Percentiles rank a stretch among this genome's conserved stretches.
These are phyloP conservation scores for Amiota minor DNA, from an alignment of 2,888 invertebrate species.

Conservation along the genomic window DNA sequence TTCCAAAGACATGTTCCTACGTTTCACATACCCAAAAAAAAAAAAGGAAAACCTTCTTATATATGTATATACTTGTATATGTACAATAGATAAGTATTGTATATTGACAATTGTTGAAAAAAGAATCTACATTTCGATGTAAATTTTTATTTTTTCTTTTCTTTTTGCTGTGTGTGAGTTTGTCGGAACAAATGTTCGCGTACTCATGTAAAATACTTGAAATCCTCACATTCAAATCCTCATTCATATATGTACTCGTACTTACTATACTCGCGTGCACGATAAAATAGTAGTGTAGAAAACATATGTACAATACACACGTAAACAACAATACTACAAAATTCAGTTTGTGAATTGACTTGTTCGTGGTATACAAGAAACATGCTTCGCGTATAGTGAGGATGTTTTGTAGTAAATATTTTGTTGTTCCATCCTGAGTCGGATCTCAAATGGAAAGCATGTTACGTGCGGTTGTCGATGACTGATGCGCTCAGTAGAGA, in stretches of 20 bases:
- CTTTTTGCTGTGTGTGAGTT: no score
- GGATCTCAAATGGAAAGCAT: background rate
- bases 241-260: no score
- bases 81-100: no score
- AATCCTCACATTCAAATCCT: background rate
- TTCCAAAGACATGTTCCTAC: background rate
- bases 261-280: no score
- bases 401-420: constrained; percentile 3
- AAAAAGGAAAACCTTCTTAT: background rate
- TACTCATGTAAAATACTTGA: constrained; percentile 19
- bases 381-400: background rate
- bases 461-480: constrained; percentile 21
- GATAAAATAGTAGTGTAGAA: no score
- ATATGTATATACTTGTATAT: constrained; percentile 10
- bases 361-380: background rate
- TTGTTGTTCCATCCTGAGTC: background rate
- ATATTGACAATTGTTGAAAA: background rate
- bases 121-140: background rate
- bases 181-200: background rate
- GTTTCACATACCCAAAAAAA: no score
- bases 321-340: constrained; percentile 10
- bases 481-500: background rate
- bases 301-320: no score
- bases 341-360: constrained; percentile 19
- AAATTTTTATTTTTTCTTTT: background rate